Conservation (phyloP, 1,140 invertebrate genomes). For the Drosophila orosa region DNA sequence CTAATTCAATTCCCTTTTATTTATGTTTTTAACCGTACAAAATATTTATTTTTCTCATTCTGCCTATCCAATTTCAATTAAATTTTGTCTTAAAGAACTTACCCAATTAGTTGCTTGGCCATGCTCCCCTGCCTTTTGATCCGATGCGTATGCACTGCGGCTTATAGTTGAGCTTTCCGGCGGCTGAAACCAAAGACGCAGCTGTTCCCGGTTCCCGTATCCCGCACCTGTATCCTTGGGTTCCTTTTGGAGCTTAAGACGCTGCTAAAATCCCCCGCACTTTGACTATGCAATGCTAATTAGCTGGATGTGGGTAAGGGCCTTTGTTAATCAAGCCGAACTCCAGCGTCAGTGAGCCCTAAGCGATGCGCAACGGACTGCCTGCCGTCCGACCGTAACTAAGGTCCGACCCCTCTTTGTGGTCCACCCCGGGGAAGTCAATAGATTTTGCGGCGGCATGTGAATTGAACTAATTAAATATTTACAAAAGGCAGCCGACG, state of each 20-base stretch:
- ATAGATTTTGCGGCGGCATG: conserved; percentile 58
- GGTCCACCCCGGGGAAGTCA: conserved; percentile 32
- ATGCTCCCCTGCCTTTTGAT: conserved; percentile 15
- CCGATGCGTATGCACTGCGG: conserved; percentile 10
- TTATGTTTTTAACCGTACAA: neutral
- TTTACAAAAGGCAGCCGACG: conserved; percentile 55
- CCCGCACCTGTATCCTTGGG: conserved; percentile 10
- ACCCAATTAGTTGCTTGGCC: conserved; percentile 12
- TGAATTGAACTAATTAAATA: conserved; percentile 77
- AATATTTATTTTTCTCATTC: neutral
- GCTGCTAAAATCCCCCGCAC: conserved; percentile 10
- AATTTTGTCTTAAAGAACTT: neutral
- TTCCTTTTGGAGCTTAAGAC: conserved; percentile 19
- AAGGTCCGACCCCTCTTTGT: neutral
- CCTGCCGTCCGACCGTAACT: conserved; percentile 4
- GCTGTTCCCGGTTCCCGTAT: conserved; percentile 8
- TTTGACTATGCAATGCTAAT: conserved; percentile 36
- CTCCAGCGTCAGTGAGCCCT: conserved; percentile 3
- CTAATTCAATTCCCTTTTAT: neutral
- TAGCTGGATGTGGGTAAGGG: conserved; percentile 16
- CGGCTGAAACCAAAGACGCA: conserved; percentile 12
- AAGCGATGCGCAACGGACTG: conserved; percentile 4
- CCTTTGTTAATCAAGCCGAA: conserved; percentile 40
- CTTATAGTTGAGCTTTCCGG: conserved; percentile 9
- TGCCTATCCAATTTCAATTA: neutral